Conservation (phyloP, 2,888 invertebrate genomes). For the Cheilosia scutellata region DNA sequence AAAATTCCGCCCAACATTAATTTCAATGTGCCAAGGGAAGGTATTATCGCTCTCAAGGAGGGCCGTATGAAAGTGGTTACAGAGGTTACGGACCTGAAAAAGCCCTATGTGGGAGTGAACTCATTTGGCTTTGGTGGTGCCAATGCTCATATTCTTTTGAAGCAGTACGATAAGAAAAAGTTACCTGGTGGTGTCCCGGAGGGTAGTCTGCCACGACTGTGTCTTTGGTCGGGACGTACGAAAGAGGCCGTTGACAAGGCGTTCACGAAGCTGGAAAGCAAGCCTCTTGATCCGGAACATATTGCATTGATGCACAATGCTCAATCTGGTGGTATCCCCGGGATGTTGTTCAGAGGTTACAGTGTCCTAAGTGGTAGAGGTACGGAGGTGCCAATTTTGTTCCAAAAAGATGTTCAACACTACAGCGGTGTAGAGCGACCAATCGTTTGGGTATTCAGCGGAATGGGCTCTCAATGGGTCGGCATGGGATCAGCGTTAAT, state of each 20-base stretch:
- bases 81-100: conserved; percentile 88
- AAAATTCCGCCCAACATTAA: conserved; percentile 93
- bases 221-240: conserved; percentile 90
- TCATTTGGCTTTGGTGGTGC: conserved; percentile 96
- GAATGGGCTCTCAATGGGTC: conserved; percentile 95
- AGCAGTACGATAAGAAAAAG: conserved; percentile 76
- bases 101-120: conserved; percentile 91
- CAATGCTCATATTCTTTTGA: conserved; percentile 85
- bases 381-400: conserved; percentile 77
- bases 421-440: conserved; percentile 87
- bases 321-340: conserved; percentile 85
- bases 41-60: conserved; percentile 86
- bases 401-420: conserved; percentile 86
- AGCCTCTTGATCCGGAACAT: conserved; percentile 86
- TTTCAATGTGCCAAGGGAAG: conserved; percentile 87
- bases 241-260: conserved; percentile 88
- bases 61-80: conserved; percentile 89
- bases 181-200: conserved; percentile 85
- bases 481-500: conserved; percentile 92
- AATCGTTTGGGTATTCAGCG: conserved; percentile 95
- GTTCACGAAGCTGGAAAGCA: conserved; percentile 86
- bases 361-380: conserved; percentile 83
- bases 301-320: conserved; percentile 86
- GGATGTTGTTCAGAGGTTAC: conserved; percentile 90
- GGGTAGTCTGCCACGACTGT: conserved; percentile 88